Base-by-base conservation (phyloP, 2,888 invertebrate species). In the Tenthredo livida region DNA sequence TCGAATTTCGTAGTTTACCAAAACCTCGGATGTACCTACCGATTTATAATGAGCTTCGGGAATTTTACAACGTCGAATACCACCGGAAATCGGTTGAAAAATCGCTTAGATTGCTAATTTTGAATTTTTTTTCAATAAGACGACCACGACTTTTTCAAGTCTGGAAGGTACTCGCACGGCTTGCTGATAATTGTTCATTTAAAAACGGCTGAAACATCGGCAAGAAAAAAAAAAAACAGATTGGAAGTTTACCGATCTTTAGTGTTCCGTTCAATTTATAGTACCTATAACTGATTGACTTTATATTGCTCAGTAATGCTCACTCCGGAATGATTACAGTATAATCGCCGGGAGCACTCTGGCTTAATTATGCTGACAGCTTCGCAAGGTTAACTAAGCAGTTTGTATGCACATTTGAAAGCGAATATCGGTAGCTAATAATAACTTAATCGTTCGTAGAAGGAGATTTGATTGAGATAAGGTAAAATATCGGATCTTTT, bases 381-480 rank as follows among this genome's bases (percentile, higher is more conserved):
- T 67, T 67, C 25, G 29, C 33, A 33, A 67, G 33, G 67, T 33
- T 67, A 67, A 67, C 29, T 67, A 15, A 67, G 67, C 67, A 33
- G 67, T 67, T 67, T 33, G 33, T 67, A 67, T 33, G 67, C 33
- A 33, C 1, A 33, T 61, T 61, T 25, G 25, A 61, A 25, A 61
- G 61, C 25, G 9, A 61, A 61, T 61, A 25, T 61, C 61, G 61
- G 61, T 61, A 61, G 25, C 25, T 25, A 25, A 25, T 29, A 29
- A 25, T 25, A 25, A n/a, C n/a, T 54, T 61, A 61, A 61, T 67
- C 67, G 29, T 17, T 33, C 17, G 17, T 33, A 33, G 6, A 33
- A 67, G 33, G 67, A 25, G 29, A 4, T 67, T 17, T 67, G 2
- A 67, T 67, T 33, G 10, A 33, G 17, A 33, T 17, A 12, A 61